Evolutionary conservation across 1,140 invertebrate genomes (phyloP).

Genomic region (Ceratoteleas bidentatus): DNA sequence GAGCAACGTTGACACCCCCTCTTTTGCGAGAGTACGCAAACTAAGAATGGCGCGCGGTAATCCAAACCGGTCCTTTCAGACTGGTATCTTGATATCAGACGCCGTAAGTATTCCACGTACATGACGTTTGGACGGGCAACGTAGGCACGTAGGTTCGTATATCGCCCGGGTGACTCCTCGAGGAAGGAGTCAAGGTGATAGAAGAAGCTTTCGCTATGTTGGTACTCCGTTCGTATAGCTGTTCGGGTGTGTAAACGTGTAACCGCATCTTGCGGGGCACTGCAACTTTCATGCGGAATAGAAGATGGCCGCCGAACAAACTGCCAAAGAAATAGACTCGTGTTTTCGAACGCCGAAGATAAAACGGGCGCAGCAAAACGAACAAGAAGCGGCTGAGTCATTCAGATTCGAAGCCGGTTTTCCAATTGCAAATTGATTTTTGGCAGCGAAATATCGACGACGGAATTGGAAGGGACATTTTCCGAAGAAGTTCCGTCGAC

Average conservation of each 20-base stretch:
- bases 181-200: constrained; percentile 66
- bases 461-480: not conserved
- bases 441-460: constrained; percentile 10
- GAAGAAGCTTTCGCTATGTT: constrained; percentile 71
- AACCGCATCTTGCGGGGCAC: constrained; percentile 69
- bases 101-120: constrained; percentile 74
- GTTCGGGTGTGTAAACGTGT: constrained; percentile 64
- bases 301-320: constrained; percentile 75
- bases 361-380: constrained; percentile 1
- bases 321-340: constrained; percentile 68
- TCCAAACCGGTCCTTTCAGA: constrained; percentile 40
- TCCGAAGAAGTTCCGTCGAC: too few relatives aligned
- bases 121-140: constrained; percentile 61
- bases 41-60: constrained; percentile 25
- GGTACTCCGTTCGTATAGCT: constrained; percentile 65
- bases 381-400: not conserved
- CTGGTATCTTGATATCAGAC: constrained; percentile 52
- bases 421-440: constrained; percentile 39
- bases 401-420: constrained; percentile 23
- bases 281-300: constrained; percentile 74
- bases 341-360: constrained; percentile 25
- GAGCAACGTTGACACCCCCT: constrained; percentile 16
- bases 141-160: constrained; percentile 76
- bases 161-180: constrained; percentile 61
- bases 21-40: constrained; percentile 25